phyloP scores from a whole-genome alignment of 2,888 invertebrate species.

The Callyntrura guangdongensis region DNA sequence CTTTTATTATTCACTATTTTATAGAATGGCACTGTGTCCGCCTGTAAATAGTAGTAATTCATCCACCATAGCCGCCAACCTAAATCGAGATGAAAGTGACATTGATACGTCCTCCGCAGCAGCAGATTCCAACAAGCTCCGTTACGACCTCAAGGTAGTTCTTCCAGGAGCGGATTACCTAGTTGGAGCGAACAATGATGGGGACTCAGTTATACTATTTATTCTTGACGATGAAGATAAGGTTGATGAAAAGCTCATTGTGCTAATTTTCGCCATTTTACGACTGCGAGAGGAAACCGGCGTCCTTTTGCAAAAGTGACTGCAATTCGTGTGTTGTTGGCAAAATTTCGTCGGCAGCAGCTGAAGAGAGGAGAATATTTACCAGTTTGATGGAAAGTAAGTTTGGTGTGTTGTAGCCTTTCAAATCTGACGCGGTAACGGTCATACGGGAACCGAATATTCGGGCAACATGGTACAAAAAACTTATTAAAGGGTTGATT shows the following conservation, averaged over 20 bases:
- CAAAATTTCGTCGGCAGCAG: background rate
- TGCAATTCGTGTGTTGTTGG: slow-evolving; percentile 56
- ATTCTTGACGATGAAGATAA: slow-evolving; percentile 39
- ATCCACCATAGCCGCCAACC: background rate
- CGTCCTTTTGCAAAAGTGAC: slow-evolving; percentile 61
- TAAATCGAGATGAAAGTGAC: background rate
- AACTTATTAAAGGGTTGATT: too few species aligned
- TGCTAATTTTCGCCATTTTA: slow-evolving; percentile 59
- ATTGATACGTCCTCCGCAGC: background rate
- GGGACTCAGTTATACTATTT: slow-evolving; percentile 64
- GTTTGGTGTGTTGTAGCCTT: slow-evolving; percentile 71
- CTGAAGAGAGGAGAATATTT: slow-evolving; percentile 52
- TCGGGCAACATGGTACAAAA: too few species aligned
- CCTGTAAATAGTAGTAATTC: background rate
- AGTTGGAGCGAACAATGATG: slow-evolving; percentile 52
- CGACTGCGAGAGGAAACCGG: slow-evolving; percentile 69
- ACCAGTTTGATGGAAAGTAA: slow-evolving; percentile 50
- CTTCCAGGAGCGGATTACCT: slow-evolving; percentile 32
- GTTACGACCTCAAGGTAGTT: slow-evolving; percentile 73
- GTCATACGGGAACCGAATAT: slow-evolving; percentile 66
- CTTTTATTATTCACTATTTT: background rate
- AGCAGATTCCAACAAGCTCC: slow-evolving; percentile 11
- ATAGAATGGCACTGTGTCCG: slow-evolving; percentile 69
- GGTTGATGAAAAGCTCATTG: slow-evolving; percentile 59
- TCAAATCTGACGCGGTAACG: slow-evolving; percentile 54